Percentiles rank a stretch among this genome's conserved stretches.
Evolutionary conservation across 2,797 vertebrate species (phyloP).

Genomic region (Sciurus vulgaris): DNA sequence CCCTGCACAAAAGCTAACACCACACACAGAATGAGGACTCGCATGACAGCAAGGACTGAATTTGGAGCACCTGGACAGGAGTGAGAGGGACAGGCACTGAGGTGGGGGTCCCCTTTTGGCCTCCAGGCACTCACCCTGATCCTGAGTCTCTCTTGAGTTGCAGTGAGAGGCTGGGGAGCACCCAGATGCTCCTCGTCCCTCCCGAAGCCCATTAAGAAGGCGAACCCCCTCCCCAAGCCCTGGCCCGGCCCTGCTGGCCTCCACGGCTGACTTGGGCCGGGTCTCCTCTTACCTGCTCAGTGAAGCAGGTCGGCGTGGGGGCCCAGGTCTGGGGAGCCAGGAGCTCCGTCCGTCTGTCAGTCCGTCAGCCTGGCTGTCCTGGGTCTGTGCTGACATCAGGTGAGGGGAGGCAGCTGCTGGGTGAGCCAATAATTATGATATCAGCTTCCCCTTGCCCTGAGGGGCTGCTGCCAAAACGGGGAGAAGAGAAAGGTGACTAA

Average conservation of each 20-base stretch:
- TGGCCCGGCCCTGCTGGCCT: conserved; percentile 86
- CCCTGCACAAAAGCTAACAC: neutral
- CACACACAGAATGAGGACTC: neutral
- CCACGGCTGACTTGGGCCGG: conserved; percentile 88
- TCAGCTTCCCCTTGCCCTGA: conserved; percentile 90
- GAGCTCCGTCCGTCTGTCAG: conserved; percentile 83
- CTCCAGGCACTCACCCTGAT: conserved; percentile 77
- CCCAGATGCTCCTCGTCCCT: conserved; percentile 25
- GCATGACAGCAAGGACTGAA: neutral
- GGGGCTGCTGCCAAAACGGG: conserved; percentile 90
- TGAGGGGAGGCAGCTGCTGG: conserved; percentile 90
- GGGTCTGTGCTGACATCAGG: conserved; percentile 91
- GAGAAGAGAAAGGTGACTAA: conserved; percentile 90
- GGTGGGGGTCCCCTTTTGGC: conserved; percentile 19
- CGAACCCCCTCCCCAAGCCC: conserved; percentile 55
- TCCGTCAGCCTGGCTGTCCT: conserved; percentile 84
- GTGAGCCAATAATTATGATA: conserved; percentile 92
- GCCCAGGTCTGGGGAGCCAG: conserved; percentile 88
- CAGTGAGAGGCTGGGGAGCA: conserved; percentile 60
- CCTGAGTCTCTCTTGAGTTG: conserved; percentile 53
- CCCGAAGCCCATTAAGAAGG: conserved; percentile 74
- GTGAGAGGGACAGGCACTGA: neutral
- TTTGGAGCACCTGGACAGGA: conserved; percentile 11
- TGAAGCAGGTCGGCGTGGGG: conserved; percentile 92
- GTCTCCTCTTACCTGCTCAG: conserved; percentile 92